Base-by-base conservation (phyloP, 2,888 invertebrate genomes). In the Caenorhabditis zanzibari region DNA sequence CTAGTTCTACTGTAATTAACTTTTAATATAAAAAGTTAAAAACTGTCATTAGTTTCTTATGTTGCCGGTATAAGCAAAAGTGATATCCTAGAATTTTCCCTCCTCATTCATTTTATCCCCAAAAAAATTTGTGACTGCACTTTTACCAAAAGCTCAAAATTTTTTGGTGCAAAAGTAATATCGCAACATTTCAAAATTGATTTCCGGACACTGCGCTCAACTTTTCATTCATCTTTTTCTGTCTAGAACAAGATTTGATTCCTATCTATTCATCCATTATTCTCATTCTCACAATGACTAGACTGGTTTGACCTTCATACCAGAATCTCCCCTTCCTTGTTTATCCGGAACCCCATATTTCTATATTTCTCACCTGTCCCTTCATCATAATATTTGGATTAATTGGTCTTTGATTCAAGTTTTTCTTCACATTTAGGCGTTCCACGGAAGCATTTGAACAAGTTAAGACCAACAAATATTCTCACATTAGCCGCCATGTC, bases 381-480 rank as follows among this genome's bases (percentile, higher is more conserved):
- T 10, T 41, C 19, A 22, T 22, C 22, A 19, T 4, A 22, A 19
- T 49, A 9, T 49, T 49, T 9, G 10, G 19, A 49, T 19, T 19
- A 4, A 49, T 69, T 69, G 56, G 56, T 69, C 38, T 54, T 56
- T 56, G 41, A 12, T 41, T 12, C 24, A 68, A 68, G 16, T 4
- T 69, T 28, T n/a, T n/a, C n/a, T n/a, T 38, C 38, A 12, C 38
- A 38, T 24, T 28, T 54, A 28, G 32, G 22, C 38, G 68, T 68
- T 66, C 41, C 24, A 41, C 52, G 22, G 32, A 19, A 32, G 32
- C 32, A 49, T 1, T 32, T 49, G 66, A 66, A 49, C 52, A 52
- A 28, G 38, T 73, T 52, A 49, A 49, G n/a, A n/a, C n/a, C n/a
- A 63, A 63, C 54, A 63, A 72, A 72, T 61, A 72, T 61, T 49